Percentiles rank a stretch among this genome's conserved stretches.
These are phyloP conservation scores for Zhuqinia jingwanae DNA, from an alignment of 2,888 invertebrate species.

Conservation along the genomic window DNA sequence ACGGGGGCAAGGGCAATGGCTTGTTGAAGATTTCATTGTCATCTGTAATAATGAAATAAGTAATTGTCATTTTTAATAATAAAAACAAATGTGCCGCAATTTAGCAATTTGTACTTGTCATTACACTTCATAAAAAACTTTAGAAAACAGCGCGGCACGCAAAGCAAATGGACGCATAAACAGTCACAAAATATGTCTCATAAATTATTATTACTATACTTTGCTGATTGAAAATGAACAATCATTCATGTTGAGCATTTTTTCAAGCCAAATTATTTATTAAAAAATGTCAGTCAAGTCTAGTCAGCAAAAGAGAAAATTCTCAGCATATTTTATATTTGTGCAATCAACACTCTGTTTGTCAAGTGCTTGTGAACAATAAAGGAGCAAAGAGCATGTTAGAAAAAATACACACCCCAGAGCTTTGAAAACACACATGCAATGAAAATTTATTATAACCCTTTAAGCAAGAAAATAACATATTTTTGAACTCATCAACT, in stretches of 20 bases:
- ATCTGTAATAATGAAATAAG: constrained; percentile 45
- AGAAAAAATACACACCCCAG: background rate
- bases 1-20: constrained; percentile 72
- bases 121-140: background rate
- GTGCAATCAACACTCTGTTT: constrained; percentile 27
- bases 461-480: background rate
- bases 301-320: constrained; percentile 57
- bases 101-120: constrained; percentile 26
- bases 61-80: constrained; percentile 42
- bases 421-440: background rate
- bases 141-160: background rate
- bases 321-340: constrained; percentile 59
- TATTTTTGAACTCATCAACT: background rate
- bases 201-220: background rate
- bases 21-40: constrained; percentile 74
- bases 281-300: background rate
- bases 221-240: constrained; percentile 1
- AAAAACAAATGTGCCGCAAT: background rate
- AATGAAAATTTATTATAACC: background rate
- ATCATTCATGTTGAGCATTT: background rate
- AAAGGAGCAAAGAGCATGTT: background rate
- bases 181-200: background rate
- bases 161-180: background rate
- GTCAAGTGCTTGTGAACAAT: constrained; percentile 1
- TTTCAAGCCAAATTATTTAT: constrained; percentile 1